Base-by-base conservation (phyloP, 1,140 invertebrate genomes). In the Drosophila ambigua region DNA sequence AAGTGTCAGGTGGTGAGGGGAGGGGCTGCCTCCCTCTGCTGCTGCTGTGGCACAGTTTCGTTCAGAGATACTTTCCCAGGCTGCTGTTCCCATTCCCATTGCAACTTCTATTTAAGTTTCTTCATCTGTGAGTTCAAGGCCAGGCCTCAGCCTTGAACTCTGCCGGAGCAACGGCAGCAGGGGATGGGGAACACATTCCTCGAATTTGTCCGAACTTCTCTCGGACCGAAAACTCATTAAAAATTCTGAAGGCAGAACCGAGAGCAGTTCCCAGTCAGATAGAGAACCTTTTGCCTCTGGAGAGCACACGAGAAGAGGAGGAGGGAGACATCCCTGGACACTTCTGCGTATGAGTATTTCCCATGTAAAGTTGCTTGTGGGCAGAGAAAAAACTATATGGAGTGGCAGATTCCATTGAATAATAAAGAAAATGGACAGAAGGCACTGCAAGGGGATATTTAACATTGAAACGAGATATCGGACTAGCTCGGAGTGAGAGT, bases 41-140 rank as follows among this genome's bases (percentile, higher is more conserved):
- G 20, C 44, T 3, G 1, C 31, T 28, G 11, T 8, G 26, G n/a
- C 46, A 43, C 41, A 9, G 13, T 44, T 53, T 61, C 16, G 28
- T 41, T 65, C 8, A 39, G 2, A 9, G 5, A 43, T n/a, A 16
- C 45, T 49, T 20, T 4, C 24, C 28, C 31, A 9, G 31, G 8
- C 31, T 35, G 2, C 31, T 35, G 9, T 9, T 35, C 9, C 31
- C 8, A 31, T 60, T 54, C 9, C n/a, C 43, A 11, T 5, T 49
- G 23, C 9, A 44, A 51, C 3, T 57, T 57, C 20, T 44, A 43
- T 49, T 57, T 31, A 24, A 50, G 35, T 65, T 58, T 43, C 26
- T 54, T 48, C 53, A 49, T 74, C 31, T 58, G 48, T 51, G 53
- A 74, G 72, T 74, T 74, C 72, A 74, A 58, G 72, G 66, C 23